Evolutionary conservation across 2,113 vertebrate species (phyloP).

Genomic region (Hyla sarda): DNA sequence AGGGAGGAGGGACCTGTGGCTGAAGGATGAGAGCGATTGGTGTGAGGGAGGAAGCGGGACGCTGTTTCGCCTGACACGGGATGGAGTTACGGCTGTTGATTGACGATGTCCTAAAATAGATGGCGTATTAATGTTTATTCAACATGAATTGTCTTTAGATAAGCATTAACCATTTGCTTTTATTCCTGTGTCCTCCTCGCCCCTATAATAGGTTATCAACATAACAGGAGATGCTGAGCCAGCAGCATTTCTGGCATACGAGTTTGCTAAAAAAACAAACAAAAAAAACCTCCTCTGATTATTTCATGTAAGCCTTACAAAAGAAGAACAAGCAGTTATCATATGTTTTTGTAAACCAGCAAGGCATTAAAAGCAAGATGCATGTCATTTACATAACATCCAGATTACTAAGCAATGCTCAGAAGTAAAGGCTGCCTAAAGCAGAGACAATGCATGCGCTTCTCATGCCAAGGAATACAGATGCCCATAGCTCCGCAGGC

Average conservation of each 20-base stretch:
- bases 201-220: background rate
- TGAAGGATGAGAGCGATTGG: no score
- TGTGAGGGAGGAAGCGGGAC: no score
- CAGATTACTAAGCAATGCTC: conserved; percentile 40
- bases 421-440: conserved; percentile 25
- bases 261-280: conserved; percentile 4
- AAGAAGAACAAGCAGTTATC: conserved; percentile 40
- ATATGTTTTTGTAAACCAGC: conserved; percentile 47
- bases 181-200: background rate
- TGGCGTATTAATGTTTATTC: no score
- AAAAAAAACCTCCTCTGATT: conserved; percentile 4
- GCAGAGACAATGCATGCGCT: conserved; percentile 50
- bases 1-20: no score
- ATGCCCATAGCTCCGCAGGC: conserved; percentile 60
- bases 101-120: no score
- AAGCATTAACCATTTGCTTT: background rate
- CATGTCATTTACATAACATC: conserved; percentile 49
- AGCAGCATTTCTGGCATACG: conserved; percentile 15
- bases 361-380: conserved; percentile 51
- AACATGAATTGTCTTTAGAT: background rate
- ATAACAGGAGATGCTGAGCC: conserved; percentile 22
- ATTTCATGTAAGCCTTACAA: conserved; percentile 30
- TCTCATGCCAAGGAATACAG: conserved; percentile 50
- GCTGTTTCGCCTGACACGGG: no score
- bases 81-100: no score